Evolutionary conservation across 2,888 invertebrate genomes (phyloP).

Genomic region (Encarsia formosa): DNA sequence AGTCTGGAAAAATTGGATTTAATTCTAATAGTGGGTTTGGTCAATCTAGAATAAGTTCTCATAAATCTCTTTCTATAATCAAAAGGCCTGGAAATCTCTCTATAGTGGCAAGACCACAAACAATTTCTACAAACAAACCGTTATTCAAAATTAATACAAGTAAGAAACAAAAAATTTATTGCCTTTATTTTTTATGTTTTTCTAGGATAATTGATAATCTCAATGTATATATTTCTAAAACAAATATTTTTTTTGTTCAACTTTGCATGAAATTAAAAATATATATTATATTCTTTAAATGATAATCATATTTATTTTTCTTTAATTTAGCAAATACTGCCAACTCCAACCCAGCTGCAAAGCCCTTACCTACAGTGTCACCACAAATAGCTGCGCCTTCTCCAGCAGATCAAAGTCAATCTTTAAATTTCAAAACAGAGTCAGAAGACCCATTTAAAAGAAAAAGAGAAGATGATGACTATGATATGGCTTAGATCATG

Average conservation of each 20-base stretch:
- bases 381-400: conserved; percentile 8
- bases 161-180: no score
- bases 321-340: conserved; percentile 4
- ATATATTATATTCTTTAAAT: no score
- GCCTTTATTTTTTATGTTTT: no score
- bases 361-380: background rate
- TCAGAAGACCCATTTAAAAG: conserved; percentile 40
- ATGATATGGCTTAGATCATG: conserved; percentile 36
- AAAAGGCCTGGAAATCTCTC: conserved; percentile 56
- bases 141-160: conserved; percentile 65
- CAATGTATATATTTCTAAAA: no score
- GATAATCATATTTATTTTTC: background rate
- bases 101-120: conserved; percentile 61
- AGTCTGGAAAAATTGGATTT: conserved; percentile 36
- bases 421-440: conserved; percentile 42
- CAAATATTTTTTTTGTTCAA: no score
- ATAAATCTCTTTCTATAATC: conserved; percentile 55
- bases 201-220: no score
- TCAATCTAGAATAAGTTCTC: conserved; percentile 48
- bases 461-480: conserved; percentile 47
- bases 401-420: conserved; percentile 5
- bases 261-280: no score
- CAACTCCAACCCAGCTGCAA: background rate
- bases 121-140: conserved; percentile 71
- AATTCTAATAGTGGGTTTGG: conserved; percentile 35